Conservation (phyloP, 35 echinoderm and acorn worm species). For the Apostichopus japonicus region DNA sequence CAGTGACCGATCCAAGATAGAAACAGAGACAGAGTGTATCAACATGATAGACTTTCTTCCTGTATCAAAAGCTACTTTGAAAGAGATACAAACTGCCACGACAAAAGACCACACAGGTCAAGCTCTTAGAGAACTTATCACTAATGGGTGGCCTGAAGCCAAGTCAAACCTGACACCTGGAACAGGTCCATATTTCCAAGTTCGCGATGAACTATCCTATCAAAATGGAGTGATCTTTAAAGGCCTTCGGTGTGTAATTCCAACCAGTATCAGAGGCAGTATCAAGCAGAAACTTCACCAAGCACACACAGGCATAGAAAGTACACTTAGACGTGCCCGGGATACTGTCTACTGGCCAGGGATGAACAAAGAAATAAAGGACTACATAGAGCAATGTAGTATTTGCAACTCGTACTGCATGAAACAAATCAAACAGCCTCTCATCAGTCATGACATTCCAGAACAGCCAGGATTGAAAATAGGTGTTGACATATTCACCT, state of each 20-base stretch:
- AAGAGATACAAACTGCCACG: slow-evolving; percentile 43
- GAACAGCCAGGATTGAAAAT: too few relatives aligned
- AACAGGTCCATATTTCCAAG: slow-evolving; percentile 29
- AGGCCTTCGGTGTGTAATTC: neutral
- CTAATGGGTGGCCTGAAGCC: slow-evolving; percentile 67
- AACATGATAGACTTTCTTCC: slow-evolving; percentile 52
- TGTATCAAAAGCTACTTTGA: slow-evolving; percentile 12
- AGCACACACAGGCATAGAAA: slow-evolving; percentile 62
- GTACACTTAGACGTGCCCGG: slow-evolving; percentile 59
- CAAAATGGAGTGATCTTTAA: slow-evolving; percentile 66
- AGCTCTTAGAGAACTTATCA: slow-evolving; percentile 46
- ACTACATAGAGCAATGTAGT: neutral
- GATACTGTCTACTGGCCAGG: slow-evolving; percentile 68
- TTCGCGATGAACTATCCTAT: slow-evolving; percentile 58
- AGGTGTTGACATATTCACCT: slow-evolving; percentile 24
- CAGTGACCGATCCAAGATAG: slow-evolving; percentile 22
- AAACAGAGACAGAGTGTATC: slow-evolving; percentile 56
- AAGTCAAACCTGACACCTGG: neutral
- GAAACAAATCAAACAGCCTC: neutral
- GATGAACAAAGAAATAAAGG: slow-evolving; percentile 66
- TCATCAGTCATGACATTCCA: too few relatives aligned
- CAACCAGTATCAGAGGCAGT: neutral
- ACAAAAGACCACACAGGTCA: slow-evolving; percentile 56
- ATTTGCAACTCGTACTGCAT: neutral
- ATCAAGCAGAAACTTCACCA: slow-evolving; percentile 57